A percentile compares a stretch with the other conserved stretches of the same genome.
These are phyloP conservation scores for Erebia aethiops DNA, from an alignment of 2,888 invertebrate genomes.

Conservation along the genomic window DNA sequence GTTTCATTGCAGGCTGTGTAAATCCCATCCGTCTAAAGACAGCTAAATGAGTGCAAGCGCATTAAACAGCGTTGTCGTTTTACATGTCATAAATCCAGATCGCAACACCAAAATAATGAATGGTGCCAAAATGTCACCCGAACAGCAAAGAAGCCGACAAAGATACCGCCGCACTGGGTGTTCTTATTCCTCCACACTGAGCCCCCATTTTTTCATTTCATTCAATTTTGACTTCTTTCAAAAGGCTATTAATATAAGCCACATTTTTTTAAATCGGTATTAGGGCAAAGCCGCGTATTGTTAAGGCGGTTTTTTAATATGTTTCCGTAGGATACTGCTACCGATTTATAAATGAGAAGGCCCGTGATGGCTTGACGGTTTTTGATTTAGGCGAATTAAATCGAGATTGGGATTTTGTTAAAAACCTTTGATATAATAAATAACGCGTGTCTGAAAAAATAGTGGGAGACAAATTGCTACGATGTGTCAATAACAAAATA, in stretches of 20 bases:
- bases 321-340: constrained; percentile 83
- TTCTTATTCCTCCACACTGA: constrained; percentile 74
- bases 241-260: constrained; percentile 83
- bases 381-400: constrained; percentile 78
- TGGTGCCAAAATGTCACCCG: constrained; percentile 82
- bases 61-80: constrained; percentile 66
- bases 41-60: constrained; percentile 41
- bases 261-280: constrained; percentile 79
- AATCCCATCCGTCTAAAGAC: constrained; percentile 28
- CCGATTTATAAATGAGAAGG: constrained; percentile 79
- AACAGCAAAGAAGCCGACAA: constrained; percentile 78
- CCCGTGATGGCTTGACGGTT: constrained; percentile 59
- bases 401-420: constrained; percentile 78
- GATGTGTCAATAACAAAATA: constrained; percentile 60
- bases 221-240: constrained; percentile 83
- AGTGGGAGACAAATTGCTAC: constrained; percentile 76
- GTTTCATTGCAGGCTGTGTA: constrained; percentile 12
- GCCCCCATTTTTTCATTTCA: constrained; percentile 81
- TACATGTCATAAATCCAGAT: constrained; percentile 77
- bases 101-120: constrained; percentile 81
- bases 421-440: constrained; percentile 68
- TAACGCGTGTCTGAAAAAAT: constrained; percentile 72
- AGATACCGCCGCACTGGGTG: constrained; percentile 78
- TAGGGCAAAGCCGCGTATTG: constrained; percentile 76
- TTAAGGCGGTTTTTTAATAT: constrained; percentile 77